phyloP scores from a whole-genome alignment of 2,797 vertebrate genomes.

The Cyprinella venusta region DNA sequence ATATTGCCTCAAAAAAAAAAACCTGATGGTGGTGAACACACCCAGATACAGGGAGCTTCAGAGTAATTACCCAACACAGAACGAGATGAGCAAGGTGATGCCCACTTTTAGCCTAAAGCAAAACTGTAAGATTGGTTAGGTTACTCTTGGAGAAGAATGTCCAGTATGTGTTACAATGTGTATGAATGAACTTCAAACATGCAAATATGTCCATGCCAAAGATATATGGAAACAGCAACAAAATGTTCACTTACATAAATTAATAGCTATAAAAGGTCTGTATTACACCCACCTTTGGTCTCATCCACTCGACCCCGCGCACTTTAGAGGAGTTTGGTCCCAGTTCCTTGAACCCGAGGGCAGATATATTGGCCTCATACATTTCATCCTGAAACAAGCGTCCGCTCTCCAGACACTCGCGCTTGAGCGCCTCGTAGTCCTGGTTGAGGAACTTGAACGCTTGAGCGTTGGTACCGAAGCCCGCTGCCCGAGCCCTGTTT shows the following conservation, averaged over 20 bases:
- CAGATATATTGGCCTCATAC: slow-evolving; percentile 73
- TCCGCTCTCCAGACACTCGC: slow-evolving; percentile 73
- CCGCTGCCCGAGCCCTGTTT: slow-evolving; percentile 70
- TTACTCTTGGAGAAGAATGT: not conserved
- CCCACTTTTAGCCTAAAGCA: not conserved
- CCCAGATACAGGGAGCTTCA: not conserved
- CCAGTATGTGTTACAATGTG: not conserved
- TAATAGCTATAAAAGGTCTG: not conserved
- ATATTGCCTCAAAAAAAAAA: not conserved
- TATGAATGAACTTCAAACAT: slow-evolving; percentile 9
- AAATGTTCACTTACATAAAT: too few species aligned
- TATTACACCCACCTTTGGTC: slow-evolving; percentile 73
- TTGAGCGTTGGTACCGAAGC: slow-evolving; percentile 72
- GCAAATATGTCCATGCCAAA: not conserved
- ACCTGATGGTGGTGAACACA: not conserved
- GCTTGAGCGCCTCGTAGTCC: slow-evolving; percentile 77
- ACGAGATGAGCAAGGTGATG: not conserved
- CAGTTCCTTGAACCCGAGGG: slow-evolving; percentile 84
- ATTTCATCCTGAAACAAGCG: slow-evolving; percentile 79
- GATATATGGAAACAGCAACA: too few species aligned
- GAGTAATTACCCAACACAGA: not conserved
- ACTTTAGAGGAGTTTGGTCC: slow-evolving; percentile 77
- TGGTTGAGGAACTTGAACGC: slow-evolving; percentile 78
- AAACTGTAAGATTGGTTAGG: not conserved
- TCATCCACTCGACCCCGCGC: slow-evolving; percentile 77